These are phyloP conservation scores for Piliocolobus tephrosceles DNA, from an alignment of 2,113 vertebrate species.

Conservation along the genomic window DNA sequence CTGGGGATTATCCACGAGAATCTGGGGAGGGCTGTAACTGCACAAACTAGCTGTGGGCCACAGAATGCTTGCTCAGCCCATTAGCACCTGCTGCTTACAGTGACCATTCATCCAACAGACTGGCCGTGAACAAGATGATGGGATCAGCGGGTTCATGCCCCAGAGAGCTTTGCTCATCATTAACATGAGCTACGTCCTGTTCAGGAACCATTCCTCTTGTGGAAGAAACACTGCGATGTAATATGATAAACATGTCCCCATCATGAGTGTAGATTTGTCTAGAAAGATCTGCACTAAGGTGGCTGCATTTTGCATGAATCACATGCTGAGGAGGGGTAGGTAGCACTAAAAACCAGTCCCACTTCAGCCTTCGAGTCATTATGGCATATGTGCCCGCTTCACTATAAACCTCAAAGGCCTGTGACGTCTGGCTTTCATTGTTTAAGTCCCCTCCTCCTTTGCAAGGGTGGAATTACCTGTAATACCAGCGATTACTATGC, in stretches of 20 bases:
- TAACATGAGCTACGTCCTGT: slow-evolving; percentile 63
- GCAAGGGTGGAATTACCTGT: slow-evolving; percentile 70
- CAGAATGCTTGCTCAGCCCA: slow-evolving; percentile 74
- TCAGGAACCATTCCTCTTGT: slow-evolving; percentile 67
- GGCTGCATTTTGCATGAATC: slow-evolving; percentile 38
- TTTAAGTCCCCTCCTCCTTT: slow-evolving; percentile 52
- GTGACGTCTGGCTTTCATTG: slow-evolving; percentile 49
- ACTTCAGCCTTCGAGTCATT: slow-evolving; percentile 52
- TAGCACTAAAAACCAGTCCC: slow-evolving; percentile 57
- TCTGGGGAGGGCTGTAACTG: slow-evolving; percentile 55
- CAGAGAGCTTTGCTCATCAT: slow-evolving; percentile 71
- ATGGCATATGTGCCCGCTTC: slow-evolving; percentile 33
- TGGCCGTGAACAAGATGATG: slow-evolving; percentile 70
- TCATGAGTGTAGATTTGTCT: slow-evolving; percentile 60
- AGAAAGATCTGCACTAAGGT: slow-evolving; percentile 62
- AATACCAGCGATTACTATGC: slow-evolving; percentile 57
- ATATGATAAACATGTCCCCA: slow-evolving; percentile 65
- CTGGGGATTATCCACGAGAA: slow-evolving; percentile 51
- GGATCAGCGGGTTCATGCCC: slow-evolving; percentile 71
- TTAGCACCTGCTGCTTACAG: slow-evolving; percentile 76
- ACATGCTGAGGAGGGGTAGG: not conserved
- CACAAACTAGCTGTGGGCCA: slow-evolving; percentile 56
- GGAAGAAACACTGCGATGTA: slow-evolving; percentile 64
- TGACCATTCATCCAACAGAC: slow-evolving; percentile 74
- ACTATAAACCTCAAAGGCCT: slow-evolving; percentile 65